Base-by-base conservation (phyloP, 2,888 invertebrate genomes). In the Argyresthia albistria region DNA sequence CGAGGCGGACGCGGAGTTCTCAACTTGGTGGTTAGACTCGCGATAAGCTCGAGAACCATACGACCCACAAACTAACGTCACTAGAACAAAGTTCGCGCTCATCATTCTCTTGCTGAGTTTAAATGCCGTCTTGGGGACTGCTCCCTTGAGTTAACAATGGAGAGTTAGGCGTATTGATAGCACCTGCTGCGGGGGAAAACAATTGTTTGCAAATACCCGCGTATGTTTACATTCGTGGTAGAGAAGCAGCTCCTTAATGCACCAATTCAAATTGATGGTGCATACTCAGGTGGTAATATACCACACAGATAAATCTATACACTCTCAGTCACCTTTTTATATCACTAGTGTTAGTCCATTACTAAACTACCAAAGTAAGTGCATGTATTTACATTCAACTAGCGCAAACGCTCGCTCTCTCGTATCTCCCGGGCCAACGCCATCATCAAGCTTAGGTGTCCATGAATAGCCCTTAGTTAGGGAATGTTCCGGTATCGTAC, bases 11-110 rank as follows among this genome's bases (percentile, higher is more conserved):
- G 25, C 25, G 25, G 25, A 25, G 25, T 25, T 25, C 25, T 25
- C 25, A 25, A 25, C 25, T 25, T 25, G 25, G 25, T 6, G 25
- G 25, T 25, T 25, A 25, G 25, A 25, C 25, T 56, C 58, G 60
- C 63, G 72, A 69, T 70, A 71, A 70, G 67, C 65, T 55, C 51
- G 53, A 25, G 54, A 55, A 62, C 58, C 62, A 59, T 56, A 59
- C 61, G 62, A 63, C 60, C 65, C 62, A 60, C 65, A 64, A 67
- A 69, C 67, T 66, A 65, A 63, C 58, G 60, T 60, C 60, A 54
- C 59, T 56, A 52, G 57, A 64, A 60, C 60, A 58, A 55, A 60
- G 60, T 65, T 63, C 60, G 55, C 59, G 57, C 59, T 63, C 61
- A 61, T 65, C 63, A 61, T 60, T 60, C 64, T 63, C 57, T 42